Base-by-base conservation (phyloP, 2,888 invertebrate genomes). In the Protophormia terraenovae region DNA sequence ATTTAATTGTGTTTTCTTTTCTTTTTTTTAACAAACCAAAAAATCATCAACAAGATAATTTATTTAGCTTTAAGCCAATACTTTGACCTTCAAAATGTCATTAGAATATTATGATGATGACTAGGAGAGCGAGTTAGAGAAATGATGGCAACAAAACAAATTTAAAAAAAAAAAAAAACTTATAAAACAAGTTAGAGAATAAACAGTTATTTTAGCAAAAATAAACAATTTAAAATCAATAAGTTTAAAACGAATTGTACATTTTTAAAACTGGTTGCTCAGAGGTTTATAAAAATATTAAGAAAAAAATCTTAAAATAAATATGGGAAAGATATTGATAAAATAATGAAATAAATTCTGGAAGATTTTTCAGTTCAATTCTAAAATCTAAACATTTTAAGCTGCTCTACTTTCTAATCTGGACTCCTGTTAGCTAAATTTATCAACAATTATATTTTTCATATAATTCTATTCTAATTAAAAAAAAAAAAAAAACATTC, bases 41-140 rank as follows among this genome's bases (percentile, higher is more conserved):
- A 60, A 41, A 58, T n/a, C 7, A 41, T n/a, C n/a, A n/a, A n/a
- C n/a, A n/a, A 53, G 12, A 12, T 72, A 22, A 47, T 22, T 38
- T 50, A 1, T 47, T 41, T 35, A 29, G 67, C 41, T 67, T 55
- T 14, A 47, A 66, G 29, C 12, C 41, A 41, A 50, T 32, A 72
- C 60, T 41, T 53, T 81, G 72, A 84, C 84, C 81, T 84, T 84
- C 77, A 81, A 73, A 67, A 16, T 41, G 47, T 66, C 64, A 45
- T 64, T 71, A 69, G 41, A 76, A 53, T 27, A 62, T 27, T n/a
- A n/a, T n/a, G n/a, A n/a, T n/a, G n/a, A n/a, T n/a, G n/a, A n/a
- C n/a, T n/a, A n/a, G n/a, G n/a, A n/a, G n/a, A n/a, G n/a, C n/a
- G 24, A 22, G 6, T 24, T 12, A 8, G n/a, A 12, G 14, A 32